A percentile compares a stretch with the other conserved stretches of the same genome.
phyloP scores from a whole-genome alignment of 2,797 vertebrate species.

The Micrastur ruficollis region DNA sequence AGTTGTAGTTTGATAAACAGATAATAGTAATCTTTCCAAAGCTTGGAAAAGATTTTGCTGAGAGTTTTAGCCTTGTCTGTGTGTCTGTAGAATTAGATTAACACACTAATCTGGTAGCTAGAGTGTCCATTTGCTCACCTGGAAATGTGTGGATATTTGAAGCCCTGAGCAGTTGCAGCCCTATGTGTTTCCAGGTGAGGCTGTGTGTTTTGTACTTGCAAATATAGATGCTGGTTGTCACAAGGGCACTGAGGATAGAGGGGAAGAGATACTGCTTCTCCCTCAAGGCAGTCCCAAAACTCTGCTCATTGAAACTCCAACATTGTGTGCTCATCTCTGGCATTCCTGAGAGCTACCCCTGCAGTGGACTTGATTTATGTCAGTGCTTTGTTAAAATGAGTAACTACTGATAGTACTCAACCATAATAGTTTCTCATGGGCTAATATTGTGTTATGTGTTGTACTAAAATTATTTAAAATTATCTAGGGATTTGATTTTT shows the following conservation, averaged over 20 bases:
- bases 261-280: neutral
- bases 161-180: neutral
- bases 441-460: neutral
- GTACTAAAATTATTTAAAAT: neutral
- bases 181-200: neutral
- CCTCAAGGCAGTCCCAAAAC: neutral
- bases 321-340: neutral
- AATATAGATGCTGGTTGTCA: neutral
- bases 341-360: neutral
- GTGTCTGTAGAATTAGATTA: neutral
- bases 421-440: neutral
- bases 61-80: neutral
- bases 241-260: neutral
- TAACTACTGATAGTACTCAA: neutral
- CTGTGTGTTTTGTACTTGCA: neutral
- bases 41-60: neutral
- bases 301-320: neutral
- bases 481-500: neutral
- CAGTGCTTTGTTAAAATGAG: neutral
- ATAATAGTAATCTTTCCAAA: neutral
- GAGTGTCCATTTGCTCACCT: neutral
- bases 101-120: neutral
- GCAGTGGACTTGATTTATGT: neutral
- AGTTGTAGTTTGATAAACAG: neutral
- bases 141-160: neutral